A percentile compares a stretch with the other conserved stretches of the same genome.
phyloP scores from a whole-genome alignment of 1,140 invertebrate species.

The Diorhabda carinulata region DNA sequence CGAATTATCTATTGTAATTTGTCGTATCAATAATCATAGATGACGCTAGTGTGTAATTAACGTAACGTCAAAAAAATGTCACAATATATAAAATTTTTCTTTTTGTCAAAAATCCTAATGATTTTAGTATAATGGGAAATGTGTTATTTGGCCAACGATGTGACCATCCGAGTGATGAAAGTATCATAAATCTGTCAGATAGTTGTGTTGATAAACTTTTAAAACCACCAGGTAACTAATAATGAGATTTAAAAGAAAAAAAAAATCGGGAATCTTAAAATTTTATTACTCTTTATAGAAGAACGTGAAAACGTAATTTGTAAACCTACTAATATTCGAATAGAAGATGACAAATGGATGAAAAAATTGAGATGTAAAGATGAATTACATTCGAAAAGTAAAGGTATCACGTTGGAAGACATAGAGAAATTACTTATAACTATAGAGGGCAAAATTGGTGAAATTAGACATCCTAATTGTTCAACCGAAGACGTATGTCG shows the following conservation, averaged over 20 bases:
- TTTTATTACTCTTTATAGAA: background rate
- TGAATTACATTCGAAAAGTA: conserved; percentile 47
- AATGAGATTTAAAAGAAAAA: background rate
- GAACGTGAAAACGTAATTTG: background rate
- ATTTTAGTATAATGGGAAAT: conserved; percentile 6
- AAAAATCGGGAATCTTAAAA: background rate
- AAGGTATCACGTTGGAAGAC: conserved; percentile 36
- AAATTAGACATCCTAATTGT: conserved; percentile 12
- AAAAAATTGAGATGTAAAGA: conserved; percentile 49
- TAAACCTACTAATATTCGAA: background rate
- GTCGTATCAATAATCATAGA: no score
- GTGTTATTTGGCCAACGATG: conserved; percentile 9
- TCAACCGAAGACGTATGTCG: conserved; percentile 7
- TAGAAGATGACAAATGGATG: conserved; percentile 36
- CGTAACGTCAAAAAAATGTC: background rate
- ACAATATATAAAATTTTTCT: background rate
- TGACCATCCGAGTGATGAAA: conserved; percentile 7
- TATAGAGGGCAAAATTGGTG: conserved; percentile 25
- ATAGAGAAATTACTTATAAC: conserved; percentile 25
- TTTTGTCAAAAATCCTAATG: background rate
- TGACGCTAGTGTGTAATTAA: no score
- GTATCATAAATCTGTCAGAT: conserved; percentile 14
- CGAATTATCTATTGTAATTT: no score
- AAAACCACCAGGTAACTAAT: conserved; percentile 5
- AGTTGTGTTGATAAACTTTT: conserved; percentile 7